Evolutionary conservation across 2,113 vertebrate genomes (phyloP).

Genomic region (Pithys albifrons): DNA sequence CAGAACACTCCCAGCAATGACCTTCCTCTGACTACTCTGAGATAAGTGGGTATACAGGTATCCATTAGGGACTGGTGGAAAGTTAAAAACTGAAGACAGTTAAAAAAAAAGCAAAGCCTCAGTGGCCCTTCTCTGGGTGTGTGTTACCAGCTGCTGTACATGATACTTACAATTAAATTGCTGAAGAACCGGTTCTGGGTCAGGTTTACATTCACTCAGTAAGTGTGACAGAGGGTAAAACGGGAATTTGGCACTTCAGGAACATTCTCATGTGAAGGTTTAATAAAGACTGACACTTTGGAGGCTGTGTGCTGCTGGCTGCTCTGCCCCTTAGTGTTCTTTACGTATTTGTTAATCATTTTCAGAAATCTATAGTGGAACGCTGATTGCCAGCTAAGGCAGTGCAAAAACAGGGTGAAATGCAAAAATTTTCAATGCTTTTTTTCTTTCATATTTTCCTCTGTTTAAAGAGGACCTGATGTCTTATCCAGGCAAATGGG

Average conservation of each 20-base stretch:
- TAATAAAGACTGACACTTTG: neutral
- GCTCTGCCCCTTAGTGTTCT: neutral
- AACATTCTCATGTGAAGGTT: neutral
- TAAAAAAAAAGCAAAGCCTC: neutral
- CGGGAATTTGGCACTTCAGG: neutral
- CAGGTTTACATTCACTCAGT: neutral
- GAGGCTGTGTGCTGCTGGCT: neutral
- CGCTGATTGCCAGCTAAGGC: fast-evolving
- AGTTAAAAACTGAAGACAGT: neutral
- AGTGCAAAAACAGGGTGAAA: neutral
- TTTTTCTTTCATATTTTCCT: neutral
- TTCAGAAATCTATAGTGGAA: neutral
- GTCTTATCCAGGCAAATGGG: neutral
- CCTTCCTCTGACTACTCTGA: neutral
- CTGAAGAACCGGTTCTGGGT: neutral
- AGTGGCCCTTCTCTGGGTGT: neutral
- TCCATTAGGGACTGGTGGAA: neutral
- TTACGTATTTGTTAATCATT: neutral
- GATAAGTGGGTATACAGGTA: neutral
- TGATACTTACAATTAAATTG: neutral
- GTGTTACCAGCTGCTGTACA: fast-evolving
- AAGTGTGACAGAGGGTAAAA: neutral
- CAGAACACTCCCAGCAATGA: neutral
- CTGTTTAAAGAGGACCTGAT: neutral
- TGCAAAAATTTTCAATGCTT: neutral